phyloP scores from a whole-genome alignment of 53 echinoderm and acorn worm species.

The Henricia sp. region DNA sequence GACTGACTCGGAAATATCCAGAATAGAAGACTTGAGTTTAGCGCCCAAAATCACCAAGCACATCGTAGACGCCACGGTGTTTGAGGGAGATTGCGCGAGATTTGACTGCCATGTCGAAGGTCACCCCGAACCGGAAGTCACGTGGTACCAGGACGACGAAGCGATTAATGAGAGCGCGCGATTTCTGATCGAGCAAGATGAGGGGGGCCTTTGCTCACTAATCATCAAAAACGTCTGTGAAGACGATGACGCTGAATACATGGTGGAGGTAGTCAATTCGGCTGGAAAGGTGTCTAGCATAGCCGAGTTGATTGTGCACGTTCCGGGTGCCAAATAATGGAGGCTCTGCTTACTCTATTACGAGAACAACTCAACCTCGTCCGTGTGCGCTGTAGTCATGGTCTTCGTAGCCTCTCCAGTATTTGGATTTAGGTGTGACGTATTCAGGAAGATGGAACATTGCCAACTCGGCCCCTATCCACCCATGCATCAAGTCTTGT shows the following conservation, averaged over 20 bases:
- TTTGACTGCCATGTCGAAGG: conserved; percentile 89
- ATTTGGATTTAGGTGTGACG: no score
- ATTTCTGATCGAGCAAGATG: conserved; percentile 81
- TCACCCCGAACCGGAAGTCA: conserved; percentile 89
- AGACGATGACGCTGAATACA: conserved; percentile 95
- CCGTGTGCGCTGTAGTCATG: background rate
- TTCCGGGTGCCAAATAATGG: conserved; percentile 35
- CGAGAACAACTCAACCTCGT: background rate
- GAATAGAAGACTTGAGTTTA: background rate
- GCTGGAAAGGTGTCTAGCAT: conserved; percentile 82
- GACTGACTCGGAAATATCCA: background rate
- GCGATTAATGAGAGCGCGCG: conserved; percentile 81
- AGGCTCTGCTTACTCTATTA: no score
- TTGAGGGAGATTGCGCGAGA: conserved; percentile 90
- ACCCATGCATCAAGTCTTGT: no score
- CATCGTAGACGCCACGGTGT: conserved; percentile 82
- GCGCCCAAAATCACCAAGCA: conserved; percentile 83
- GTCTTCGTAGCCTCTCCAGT: conserved; percentile 3
- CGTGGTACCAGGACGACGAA: conserved; percentile 91
- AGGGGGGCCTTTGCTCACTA: conserved; percentile 80
- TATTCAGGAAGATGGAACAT: no score
- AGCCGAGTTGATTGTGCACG: conserved; percentile 89
- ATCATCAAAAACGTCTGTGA: conserved; percentile 85
- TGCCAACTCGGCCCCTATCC: no score
- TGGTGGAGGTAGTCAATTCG: conserved; percentile 79